phyloP scores from a whole-genome alignment of 2,888 invertebrate genomes.

The Xiphydria camelus region DNA sequence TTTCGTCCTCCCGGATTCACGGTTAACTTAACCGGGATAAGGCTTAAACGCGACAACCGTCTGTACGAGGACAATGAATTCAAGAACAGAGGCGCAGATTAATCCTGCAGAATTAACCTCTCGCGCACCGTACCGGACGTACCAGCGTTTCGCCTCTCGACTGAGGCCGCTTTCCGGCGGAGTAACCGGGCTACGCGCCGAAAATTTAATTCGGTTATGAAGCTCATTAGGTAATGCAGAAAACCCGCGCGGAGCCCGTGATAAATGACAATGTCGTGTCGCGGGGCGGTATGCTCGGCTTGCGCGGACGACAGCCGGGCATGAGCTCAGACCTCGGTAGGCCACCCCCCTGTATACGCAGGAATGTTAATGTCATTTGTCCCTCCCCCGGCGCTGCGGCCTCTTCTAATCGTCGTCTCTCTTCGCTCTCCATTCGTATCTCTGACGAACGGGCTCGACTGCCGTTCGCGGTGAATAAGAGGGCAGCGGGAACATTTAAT shows the following conservation, averaged over 20 bases:
- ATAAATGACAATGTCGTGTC: conserved; percentile 48
- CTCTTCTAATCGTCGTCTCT: too few species aligned
- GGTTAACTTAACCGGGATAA: too few species aligned
- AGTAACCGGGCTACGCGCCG: conserved; percentile 19
- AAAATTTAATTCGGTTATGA: conserved; percentile 48
- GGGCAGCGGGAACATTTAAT: too few species aligned
- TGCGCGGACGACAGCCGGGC: conserved; percentile 40
- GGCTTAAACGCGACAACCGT: background rate
- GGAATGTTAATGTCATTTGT: conserved; percentile 46
- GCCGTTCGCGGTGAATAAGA: too few species aligned
- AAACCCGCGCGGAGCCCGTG: conserved; percentile 40
- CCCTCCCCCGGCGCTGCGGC: conserved; percentile 16
- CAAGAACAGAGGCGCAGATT: conserved; percentile 42
- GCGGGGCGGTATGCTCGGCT: conserved; percentile 38
- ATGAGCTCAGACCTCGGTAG: conserved; percentile 31
- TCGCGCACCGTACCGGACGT: too few species aligned
- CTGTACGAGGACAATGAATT: conserved; percentile 4
- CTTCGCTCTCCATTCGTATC: too few species aligned
- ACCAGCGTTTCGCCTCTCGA: too few species aligned
- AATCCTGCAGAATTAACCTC: conserved; percentile 44
- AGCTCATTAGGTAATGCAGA: conserved; percentile 47
- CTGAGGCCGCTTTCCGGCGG: background rate
- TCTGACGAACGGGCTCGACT: too few species aligned
- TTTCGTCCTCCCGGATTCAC: too few species aligned
- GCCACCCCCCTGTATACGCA: conserved; percentile 37